phyloP scores from a whole-genome alignment of 2,797 vertebrate species.

The Oreortyx pictus region DNA sequence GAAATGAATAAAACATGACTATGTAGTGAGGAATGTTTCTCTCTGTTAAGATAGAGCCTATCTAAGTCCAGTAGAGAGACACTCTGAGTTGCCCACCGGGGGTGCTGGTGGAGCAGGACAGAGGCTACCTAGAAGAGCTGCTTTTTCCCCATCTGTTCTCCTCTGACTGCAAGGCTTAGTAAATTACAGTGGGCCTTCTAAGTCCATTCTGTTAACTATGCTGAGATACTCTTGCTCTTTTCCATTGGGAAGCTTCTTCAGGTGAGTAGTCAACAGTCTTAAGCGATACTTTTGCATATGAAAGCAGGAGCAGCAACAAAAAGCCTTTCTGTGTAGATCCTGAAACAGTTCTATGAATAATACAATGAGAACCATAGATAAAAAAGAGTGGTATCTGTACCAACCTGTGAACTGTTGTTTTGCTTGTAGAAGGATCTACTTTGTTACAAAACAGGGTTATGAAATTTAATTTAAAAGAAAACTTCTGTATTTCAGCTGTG shows the following conservation, averaged over 20 bases:
- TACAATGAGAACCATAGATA: background rate
- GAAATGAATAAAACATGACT: no score
- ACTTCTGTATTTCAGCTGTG: background rate
- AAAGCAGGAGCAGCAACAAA: background rate
- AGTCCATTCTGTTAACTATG: background rate
- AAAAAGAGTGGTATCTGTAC: background rate
- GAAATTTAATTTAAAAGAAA: slow-evolving; percentile 5
- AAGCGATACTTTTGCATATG: background rate
- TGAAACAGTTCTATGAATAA: background rate
- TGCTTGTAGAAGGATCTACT: background rate
- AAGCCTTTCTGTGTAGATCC: background rate
- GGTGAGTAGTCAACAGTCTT: background rate
- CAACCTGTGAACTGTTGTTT: background rate
- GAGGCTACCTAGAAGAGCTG: background rate
- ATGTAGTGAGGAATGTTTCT: no score
- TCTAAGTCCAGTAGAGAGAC: no score
- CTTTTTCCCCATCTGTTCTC: background rate
- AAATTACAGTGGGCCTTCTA: background rate
- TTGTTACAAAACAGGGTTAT: background rate
- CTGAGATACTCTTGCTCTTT: background rate
- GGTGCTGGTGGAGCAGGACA: background rate
- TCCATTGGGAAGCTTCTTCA: background rate
- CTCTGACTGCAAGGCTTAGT: background rate
- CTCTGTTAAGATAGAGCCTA: no score
- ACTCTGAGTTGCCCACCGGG: background rate